Evolutionary conservation across 1,140 invertebrate genomes (phyloP).

Genomic region (Drosophila setifemur): DNA sequence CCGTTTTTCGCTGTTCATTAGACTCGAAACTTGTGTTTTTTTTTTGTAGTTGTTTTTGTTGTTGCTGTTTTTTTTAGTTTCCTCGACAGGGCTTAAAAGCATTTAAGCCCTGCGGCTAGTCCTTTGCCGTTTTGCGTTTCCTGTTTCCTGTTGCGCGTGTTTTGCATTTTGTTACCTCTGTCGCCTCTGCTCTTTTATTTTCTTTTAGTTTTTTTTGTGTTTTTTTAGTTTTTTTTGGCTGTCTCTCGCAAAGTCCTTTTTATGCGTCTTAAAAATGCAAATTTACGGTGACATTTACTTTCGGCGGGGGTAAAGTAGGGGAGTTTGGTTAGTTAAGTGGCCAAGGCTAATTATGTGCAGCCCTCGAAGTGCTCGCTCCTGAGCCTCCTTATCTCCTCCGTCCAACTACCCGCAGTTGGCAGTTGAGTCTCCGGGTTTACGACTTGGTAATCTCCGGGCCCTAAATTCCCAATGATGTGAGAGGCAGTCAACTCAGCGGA

Average conservation of each 20-base stretch:
- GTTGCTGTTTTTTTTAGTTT: not conserved
- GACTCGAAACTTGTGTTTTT: conserved; percentile 5
- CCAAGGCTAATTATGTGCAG: conserved; percentile 71
- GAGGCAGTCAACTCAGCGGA: conserved; percentile 34
- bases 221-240: conserved; percentile 24
- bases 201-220: too few relatives aligned
- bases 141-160: conserved; percentile 60
- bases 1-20: conserved; percentile 36
- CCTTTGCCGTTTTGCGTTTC: not conserved
- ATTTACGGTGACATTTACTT: conserved; percentile 63
- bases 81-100: conserved; percentile 13
- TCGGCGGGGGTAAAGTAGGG: not conserved
- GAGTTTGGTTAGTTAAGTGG: conserved; percentile 49
- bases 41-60: too few relatives aligned
- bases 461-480: conserved; percentile 57
- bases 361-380: conserved; percentile 48
- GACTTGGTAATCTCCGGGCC: conserved; percentile 59
- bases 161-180: conserved; percentile 49
- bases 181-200: too few relatives aligned
- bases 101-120: conserved; percentile 49
- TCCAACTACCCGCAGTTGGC: conserved; percentile 20
- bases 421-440: conserved; percentile 54
- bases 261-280: conserved; percentile 71
- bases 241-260: conserved; percentile 33
- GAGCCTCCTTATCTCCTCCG: conserved; percentile 43